These are phyloP conservation scores for Gymnothorax javanicus DNA, from an alignment of 2,797 vertebrate species.

Conservation along the genomic window DNA sequence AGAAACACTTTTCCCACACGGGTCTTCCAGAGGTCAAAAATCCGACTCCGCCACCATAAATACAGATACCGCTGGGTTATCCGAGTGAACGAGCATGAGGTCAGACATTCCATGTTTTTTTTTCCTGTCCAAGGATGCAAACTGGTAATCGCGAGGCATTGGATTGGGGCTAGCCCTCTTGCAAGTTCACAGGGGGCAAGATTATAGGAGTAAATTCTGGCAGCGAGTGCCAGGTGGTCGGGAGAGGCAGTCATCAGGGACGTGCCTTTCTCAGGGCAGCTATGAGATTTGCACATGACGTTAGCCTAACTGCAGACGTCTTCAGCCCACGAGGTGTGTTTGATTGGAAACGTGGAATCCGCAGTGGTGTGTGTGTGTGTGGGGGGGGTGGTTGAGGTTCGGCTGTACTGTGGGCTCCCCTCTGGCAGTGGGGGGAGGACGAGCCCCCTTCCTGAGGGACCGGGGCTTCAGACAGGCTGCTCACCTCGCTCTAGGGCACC, in stretches of 20 bases:
- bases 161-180: slow-evolving; percentile 53
- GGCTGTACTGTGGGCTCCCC: slow-evolving; percentile 34
- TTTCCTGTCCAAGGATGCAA: slow-evolving; percentile 42
- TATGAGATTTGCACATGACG: slow-evolving; percentile 68
- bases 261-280: slow-evolving; percentile 70
- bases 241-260: slow-evolving; percentile 73
- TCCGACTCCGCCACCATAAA: slow-evolving; percentile 70
- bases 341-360: slow-evolving; percentile 73
- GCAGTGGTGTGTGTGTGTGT: slow-evolving; percentile 35
- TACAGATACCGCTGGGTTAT: slow-evolving; percentile 63
- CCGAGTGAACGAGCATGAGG: slow-evolving; percentile 64
- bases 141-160: slow-evolving; percentile 15
- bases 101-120: slow-evolving; percentile 57
- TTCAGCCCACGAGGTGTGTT: slow-evolving; percentile 62
- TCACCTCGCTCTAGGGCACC: slow-evolving; percentile 72
- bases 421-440: slow-evolving; percentile 49
- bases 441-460: slow-evolving; percentile 47
- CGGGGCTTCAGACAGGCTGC: slow-evolving; percentile 68
- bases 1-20: slow-evolving; percentile 70
- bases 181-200: slow-evolving; percentile 61
- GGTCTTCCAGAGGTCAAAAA: slow-evolving; percentile 71
- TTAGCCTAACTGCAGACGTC: slow-evolving; percentile 50
- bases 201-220: slow-evolving; percentile 62
- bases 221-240: slow-evolving; percentile 72
- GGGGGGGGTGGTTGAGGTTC: neutral